Base-by-base conservation (phyloP, 1,140 invertebrate species). In the Trichomalopsis sarcophagae region DNA sequence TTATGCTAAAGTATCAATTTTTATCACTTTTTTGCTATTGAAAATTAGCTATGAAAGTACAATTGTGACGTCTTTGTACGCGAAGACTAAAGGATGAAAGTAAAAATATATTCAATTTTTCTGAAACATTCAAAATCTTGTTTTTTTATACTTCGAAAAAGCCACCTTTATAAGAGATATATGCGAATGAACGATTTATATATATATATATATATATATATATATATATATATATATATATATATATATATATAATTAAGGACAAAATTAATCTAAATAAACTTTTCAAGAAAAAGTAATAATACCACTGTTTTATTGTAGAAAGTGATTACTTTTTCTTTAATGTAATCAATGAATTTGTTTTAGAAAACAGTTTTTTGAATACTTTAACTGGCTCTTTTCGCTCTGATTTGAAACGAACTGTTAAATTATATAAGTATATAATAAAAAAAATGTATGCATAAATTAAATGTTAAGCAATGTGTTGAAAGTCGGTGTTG, bases 21-120 rank as follows among this genome's bases (percentile, higher is more conserved):
- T 82, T 71, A 85, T 82, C 3, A 82, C 23, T 30, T 66, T 17
- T 71, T 71, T 71, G 71, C 40, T 78, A 75, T 78, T 81, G 40
- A 4, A 81, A 84, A 11, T 75, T 77, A 77, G 40, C 9, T 50
- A 77, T 23, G 17, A 85, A 85, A 85, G 73, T 85, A 85, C 79
- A 81, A 85, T 81, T 71, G 47, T n/a, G 62, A 82, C 21, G 62
- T 50, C 55, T 33, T 85, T 27, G 79, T 85, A 85, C 10, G 81
- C 69, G 40, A 14, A 81, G 68, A 50, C 27, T 81, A 85, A 44
- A 81, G 73, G 66, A 82, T 78, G 44, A 85, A 81, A 85, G 81
- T 81, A 85, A 84, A 81, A 80, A 85, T 85, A 81, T 85, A 85
- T 50, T 23, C 47, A 79, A 50, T 69, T 84, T 80, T 84, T 79